These are phyloP conservation scores for Margaritifera margaritifera DNA, from an alignment of 2,888 invertebrate species.

Conservation along the genomic window DNA sequence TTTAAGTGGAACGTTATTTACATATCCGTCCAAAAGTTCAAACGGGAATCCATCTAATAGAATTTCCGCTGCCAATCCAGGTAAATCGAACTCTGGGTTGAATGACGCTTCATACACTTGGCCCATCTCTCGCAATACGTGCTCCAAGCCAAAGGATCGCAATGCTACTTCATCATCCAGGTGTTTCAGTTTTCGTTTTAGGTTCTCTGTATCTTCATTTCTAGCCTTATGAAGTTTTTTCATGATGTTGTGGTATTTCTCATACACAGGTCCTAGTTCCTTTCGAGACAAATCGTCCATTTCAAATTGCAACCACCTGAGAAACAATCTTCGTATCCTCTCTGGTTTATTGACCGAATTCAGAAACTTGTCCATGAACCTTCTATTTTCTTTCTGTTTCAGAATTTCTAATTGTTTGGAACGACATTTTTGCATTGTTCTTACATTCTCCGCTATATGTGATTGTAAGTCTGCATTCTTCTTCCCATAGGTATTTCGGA, in stretches of 20 bases:
- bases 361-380: no score
- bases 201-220: not conserved
- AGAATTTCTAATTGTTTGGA: no score
- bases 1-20: slow-evolving; percentile 1
- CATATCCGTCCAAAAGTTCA: slow-evolving; percentile 12
- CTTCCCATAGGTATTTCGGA: no score
- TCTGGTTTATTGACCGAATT: no score
- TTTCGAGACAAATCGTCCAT: not conserved
- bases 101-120: slow-evolving; percentile 5
- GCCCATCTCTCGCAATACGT: slow-evolving; percentile 6
- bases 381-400: no score
- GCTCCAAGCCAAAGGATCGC: not conserved
- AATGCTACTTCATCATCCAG: slow-evolving; percentile 1
- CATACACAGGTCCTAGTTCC: no score
- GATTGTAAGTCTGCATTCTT: no score
- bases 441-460: no score
- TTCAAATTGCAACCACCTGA: slow-evolving; percentile 1
- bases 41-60: slow-evolving; percentile 10
- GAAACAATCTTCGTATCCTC: not conserved
- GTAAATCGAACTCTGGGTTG: not conserved
- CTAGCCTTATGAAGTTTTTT: no score
- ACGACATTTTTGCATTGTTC: no score
- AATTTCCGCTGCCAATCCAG: not conserved
- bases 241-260: no score
- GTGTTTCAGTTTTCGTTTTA: not conserved